Evolutionary conservation across 2,113 vertebrate genomes (phyloP).

Genomic region (Catagonus wagneri): DNA sequence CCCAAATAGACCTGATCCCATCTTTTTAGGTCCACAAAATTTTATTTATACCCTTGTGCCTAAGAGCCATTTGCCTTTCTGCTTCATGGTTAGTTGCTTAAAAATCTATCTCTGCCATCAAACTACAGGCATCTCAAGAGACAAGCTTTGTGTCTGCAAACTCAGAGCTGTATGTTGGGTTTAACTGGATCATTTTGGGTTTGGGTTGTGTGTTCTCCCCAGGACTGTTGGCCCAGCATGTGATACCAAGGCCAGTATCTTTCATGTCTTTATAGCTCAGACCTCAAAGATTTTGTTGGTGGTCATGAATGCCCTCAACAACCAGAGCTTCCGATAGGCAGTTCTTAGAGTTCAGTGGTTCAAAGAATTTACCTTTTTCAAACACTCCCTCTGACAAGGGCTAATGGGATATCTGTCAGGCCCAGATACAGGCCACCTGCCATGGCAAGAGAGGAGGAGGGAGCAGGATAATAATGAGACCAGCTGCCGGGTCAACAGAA

Average conservation of each 20-base stretch:
- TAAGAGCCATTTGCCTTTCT: slow-evolving; percentile 24
- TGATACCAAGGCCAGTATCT: slow-evolving; percentile 48
- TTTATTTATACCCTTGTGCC: not conserved
- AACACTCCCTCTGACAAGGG: not conserved
- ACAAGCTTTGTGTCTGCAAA: not conserved
- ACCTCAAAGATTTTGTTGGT: slow-evolving; percentile 54
- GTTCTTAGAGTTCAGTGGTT: slow-evolving; percentile 57
- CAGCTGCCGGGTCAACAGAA: not conserved
- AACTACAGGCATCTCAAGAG: slow-evolving; percentile 41
- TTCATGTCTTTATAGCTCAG: slow-evolving; percentile 54
- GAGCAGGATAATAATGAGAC: not conserved
- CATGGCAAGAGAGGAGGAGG: not conserved
- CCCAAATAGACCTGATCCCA: not conserved
- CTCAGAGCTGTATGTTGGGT: not conserved
- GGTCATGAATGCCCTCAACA: slow-evolving; percentile 54
- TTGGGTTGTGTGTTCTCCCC: slow-evolving; percentile 3
- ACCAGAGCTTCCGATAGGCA: not conserved
- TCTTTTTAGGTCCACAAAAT: not conserved
- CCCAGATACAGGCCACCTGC: not conserved
- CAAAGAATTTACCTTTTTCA: not conserved
- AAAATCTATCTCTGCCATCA: slow-evolving; percentile 45
- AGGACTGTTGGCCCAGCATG: slow-evolving; percentile 3
- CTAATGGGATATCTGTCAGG: not conserved
- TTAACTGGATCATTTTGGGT: slow-evolving; percentile 70
- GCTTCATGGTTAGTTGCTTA: not conserved